A percentile compares a stretch with the other conserved stretches of the same genome.
These are phyloP conservation scores for Thomomys bottae DNA, from an alignment of 2,113 vertebrate genomes.

Conservation along the genomic window DNA sequence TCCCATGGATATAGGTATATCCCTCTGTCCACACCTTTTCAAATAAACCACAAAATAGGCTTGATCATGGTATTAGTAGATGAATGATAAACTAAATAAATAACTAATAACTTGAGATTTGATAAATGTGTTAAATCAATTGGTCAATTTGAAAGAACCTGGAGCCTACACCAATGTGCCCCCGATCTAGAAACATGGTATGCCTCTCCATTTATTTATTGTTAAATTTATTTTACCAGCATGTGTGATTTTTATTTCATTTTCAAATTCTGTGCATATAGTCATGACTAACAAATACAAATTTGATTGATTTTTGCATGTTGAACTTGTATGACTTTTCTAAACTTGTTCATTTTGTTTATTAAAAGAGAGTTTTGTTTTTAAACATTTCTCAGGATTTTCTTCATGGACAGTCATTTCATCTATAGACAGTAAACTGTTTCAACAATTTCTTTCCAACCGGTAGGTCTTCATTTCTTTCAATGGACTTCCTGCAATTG, in stretches of 20 bases:
- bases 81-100: background rate
- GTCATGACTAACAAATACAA: background rate
- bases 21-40: background rate
- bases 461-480: background rate
- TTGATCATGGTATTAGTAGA: background rate
- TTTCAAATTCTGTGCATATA: background rate
- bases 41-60: conserved; percentile 20
- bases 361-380: background rate
- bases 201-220: background rate
- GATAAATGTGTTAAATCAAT: no score
- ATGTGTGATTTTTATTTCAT: conserved; percentile 29
- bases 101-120: background rate
- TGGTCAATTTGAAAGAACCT: background rate
- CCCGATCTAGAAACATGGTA: background rate
- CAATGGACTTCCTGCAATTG: background rate
- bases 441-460: conserved; percentile 34
- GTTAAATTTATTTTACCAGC: background rate
- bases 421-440: background rate
- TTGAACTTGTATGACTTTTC: background rate
- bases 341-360: conserved; percentile 12
- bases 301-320: background rate
- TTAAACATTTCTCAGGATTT: background rate
- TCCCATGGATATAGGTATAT: background rate
- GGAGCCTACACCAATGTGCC: background rate
- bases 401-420: background rate